phyloP scores from a whole-genome alignment of 2,888 invertebrate genomes.

The Oeneis ivallda region DNA sequence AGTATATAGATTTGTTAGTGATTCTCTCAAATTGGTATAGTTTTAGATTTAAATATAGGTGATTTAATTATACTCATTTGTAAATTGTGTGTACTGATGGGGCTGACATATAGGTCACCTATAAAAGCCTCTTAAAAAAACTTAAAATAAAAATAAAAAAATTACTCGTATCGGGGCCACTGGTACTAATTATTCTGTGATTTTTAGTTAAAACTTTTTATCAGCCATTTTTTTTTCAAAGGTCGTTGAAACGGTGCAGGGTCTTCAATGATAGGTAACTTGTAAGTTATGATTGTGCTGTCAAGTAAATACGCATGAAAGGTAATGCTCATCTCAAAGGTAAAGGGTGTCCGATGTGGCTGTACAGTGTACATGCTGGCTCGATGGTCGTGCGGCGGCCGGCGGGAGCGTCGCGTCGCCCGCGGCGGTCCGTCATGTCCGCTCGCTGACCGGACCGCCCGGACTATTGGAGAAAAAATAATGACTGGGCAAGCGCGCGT shows the following conservation, averaged over 20 bases:
- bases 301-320: background rate
- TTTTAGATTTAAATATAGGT: too few relatives aligned
- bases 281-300: conserved; percentile 7
- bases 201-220: background rate
- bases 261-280: background rate
- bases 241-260: background rate
- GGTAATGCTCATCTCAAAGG: background rate
- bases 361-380: background rate
- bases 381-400: background rate
- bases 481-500: too few relatives aligned
- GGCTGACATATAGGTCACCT: too few relatives aligned
- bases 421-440: conserved; percentile 1
- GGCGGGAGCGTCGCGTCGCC: conserved; percentile 11
- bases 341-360: background rate
- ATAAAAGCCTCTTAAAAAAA: too few relatives aligned
- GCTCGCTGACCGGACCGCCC: background rate
- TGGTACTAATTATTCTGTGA: too few relatives aligned
- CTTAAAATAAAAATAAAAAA: too few relatives aligned
- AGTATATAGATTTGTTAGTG: too few relatives aligned
- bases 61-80: too few relatives aligned
- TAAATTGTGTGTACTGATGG: too few relatives aligned
- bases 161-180: too few relatives aligned
- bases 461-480: background rate
- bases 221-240: background rate
- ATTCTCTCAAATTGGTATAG: too few relatives aligned